Base-by-base conservation (phyloP, 1,140 invertebrate species). In the Zaprionus inermis region DNA sequence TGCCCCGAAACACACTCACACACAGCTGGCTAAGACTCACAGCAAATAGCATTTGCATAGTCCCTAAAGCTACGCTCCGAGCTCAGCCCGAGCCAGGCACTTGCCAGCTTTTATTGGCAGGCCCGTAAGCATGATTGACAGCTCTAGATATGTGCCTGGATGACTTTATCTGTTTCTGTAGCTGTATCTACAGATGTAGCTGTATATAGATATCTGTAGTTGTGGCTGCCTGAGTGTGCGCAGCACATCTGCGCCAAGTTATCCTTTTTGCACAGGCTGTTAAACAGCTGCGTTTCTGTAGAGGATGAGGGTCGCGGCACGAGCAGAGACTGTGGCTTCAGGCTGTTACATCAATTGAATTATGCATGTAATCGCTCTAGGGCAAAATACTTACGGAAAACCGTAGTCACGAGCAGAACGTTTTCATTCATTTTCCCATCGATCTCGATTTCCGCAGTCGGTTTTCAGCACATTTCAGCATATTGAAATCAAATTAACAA, bases 341-440 rank as follows among this genome's bases (percentile, higher is more conserved):
- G 73, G 61, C 77, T 83, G 84, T 74, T 80, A 82, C 79, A 78
- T 71, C 80, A 89, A 90, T 89, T 84, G 80, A 89, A 89, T 89
- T 89, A 84, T 89, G 85, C 80, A 84, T 84, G 80, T 84, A 89
- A 89, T 89, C 80, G 80, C 78, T 84, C 63, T 89, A 72, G 76
- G 77, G 72, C 68, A 79, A 78, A 32, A 77, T 51, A 56, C 34
- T 44, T 54, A 65, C 32, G 46, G 60, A 36, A 36, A 34, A 28
- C 22, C 24, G 16, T 30, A 44, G 34, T 60, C 55, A 67, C 64
- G 28, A 55, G 12, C 28, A 20, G 2, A 9, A 41, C 51, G 58
- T 6, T 14, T 7, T 11, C 16, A 18, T 36, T 51, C 20, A 66
- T 55, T 46, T 32, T 57, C 58, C 44, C 44, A 65, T 49, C 44